Evolutionary conservation across 2,888 invertebrate species (phyloP).

Genomic region (Vanessa cardui): DNA sequence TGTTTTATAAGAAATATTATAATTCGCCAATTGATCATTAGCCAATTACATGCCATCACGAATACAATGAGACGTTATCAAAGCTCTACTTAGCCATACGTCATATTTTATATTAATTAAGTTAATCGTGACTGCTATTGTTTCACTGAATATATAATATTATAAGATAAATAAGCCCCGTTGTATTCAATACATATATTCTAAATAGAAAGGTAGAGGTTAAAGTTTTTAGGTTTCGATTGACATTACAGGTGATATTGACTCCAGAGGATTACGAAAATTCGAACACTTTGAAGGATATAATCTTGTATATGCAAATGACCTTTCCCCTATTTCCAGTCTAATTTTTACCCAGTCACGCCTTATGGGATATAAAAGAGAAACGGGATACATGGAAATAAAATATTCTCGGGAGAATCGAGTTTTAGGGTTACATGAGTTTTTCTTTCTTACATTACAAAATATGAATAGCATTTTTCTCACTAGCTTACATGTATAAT

Average conservation of each 20-base stretch:
- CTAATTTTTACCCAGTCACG: constrained; percentile 70
- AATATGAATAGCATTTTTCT: background rate
- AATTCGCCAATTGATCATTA: too few species aligned
- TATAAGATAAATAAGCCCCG: background rate
- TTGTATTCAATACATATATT: background rate
- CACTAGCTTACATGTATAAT: constrained; percentile 22
- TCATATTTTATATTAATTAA: background rate
- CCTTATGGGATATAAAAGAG: constrained; percentile 66
- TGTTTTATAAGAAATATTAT: too few species aligned
- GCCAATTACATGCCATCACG: too few species aligned
- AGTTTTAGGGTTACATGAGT: background rate
- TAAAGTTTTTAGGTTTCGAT: constrained; percentile 19
- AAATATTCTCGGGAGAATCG: constrained; percentile 40
- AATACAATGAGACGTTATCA: constrained; percentile 4
- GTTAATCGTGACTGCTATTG: constrained; percentile 7
- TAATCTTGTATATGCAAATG: constrained; percentile 75
- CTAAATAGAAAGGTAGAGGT: too few species aligned
- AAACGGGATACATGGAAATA: constrained; percentile 57
- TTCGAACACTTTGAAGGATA: constrained; percentile 63
- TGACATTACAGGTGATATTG: constrained; percentile 74
- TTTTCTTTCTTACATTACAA: background rate
- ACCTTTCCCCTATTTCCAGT: constrained; percentile 63
- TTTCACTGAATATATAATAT: background rate
- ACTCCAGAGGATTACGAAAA: constrained; percentile 59
- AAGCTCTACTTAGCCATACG: background rate